These are phyloP conservation scores for Aptenodytes forsteri DNA, from an alignment of 2,113 vertebrate genomes.

Conservation along the genomic window DNA sequence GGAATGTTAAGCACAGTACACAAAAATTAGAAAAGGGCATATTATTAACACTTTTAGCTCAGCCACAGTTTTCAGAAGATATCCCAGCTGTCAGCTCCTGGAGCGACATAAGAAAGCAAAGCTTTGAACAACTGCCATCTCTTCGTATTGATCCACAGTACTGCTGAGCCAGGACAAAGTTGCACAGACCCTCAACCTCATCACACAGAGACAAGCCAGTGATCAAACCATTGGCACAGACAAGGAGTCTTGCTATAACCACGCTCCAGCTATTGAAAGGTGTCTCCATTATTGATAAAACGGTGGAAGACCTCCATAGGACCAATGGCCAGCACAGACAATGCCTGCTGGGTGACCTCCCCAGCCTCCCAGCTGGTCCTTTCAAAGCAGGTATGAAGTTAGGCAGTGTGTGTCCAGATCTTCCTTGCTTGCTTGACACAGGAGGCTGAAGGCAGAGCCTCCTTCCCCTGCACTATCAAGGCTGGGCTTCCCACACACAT, in stretches of 20 bases:
- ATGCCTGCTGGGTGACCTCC: not conserved
- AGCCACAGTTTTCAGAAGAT: not conserved
- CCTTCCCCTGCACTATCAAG: not conserved
- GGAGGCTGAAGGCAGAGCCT: not conserved
- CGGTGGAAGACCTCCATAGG: not conserved
- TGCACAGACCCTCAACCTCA: not conserved
- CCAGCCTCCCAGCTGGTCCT: not conserved
- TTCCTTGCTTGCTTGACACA: not conserved
- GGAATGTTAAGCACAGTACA: not conserved
- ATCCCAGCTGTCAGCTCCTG: not conserved
- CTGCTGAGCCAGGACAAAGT: not conserved
- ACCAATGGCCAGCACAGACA: not conserved
- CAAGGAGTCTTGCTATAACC: not conserved
- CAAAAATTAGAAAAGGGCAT: not conserved
- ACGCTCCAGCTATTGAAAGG: not conserved
- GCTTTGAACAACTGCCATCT: not conserved
- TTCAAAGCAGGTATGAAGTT: not conserved
- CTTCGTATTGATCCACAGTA: not conserved
- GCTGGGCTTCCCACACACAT: not conserved
- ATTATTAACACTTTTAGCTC: not conserved
- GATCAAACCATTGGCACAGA: not conserved
- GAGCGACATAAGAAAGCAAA: not conserved
- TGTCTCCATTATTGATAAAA: not conserved
- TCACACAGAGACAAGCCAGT: not conserved
- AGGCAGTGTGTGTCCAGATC: accelerated